Conservation (phyloP, 2,113 vertebrate genomes). For the Myotis brandtii region DNA sequence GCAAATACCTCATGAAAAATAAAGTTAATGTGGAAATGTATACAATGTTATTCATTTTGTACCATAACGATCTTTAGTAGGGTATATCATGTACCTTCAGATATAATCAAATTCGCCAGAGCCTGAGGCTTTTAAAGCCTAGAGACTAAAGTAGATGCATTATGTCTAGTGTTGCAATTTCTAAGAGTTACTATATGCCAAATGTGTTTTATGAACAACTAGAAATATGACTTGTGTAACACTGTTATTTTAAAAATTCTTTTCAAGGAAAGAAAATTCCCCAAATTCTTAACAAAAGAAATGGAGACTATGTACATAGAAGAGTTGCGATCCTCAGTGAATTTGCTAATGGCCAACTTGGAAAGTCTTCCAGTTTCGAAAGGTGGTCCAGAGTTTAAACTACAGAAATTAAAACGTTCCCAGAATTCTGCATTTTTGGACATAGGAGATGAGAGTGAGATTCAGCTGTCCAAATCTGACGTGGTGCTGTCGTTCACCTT, state of each 20-base stretch:
- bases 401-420: slow-evolving; percentile 95
- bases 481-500: slow-evolving; percentile 95
- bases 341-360: slow-evolving; percentile 97
- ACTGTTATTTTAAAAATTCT: slow-evolving; percentile 69
- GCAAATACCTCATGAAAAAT: not conserved
- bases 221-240: slow-evolving; percentile 32
- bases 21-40: not conserved
- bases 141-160: not conserved
- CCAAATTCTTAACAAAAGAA: slow-evolving; percentile 91
- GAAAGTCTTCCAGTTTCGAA: slow-evolving; percentile 98
- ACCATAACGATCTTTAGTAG: not conserved
- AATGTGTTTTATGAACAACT: not conserved
- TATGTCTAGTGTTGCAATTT: not conserved
- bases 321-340: slow-evolving; percentile 95
- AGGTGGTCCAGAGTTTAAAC: slow-evolving; percentile 95
- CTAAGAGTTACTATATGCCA: not conserved
- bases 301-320: slow-evolving; percentile 96
- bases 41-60: not conserved
- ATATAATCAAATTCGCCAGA: not conserved
- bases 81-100: not conserved
- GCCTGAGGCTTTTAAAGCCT: not conserved
- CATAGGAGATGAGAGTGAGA: slow-evolving; percentile 94
- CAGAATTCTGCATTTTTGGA: slow-evolving; percentile 96
- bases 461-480: slow-evolving; percentile 95
- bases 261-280: slow-evolving; percentile 92